These are phyloP conservation scores for Candidula unifasciata DNA, from an alignment of 2,888 invertebrate genomes.

Conservation along the genomic window DNA sequence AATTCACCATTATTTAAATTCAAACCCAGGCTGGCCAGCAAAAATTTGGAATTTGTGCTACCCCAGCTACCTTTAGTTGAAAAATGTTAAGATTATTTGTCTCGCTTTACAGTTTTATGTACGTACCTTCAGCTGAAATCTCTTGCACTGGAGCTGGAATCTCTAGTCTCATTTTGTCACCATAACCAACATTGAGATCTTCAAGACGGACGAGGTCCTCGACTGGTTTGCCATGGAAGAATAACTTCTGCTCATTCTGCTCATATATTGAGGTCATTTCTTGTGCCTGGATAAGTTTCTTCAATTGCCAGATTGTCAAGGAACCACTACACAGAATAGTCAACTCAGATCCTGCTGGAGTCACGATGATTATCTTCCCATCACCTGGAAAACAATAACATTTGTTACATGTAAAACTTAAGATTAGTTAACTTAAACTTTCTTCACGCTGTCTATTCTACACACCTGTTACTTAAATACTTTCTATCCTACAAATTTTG, in stretches of 20 bases:
- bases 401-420: not conserved
- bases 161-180: constrained; percentile 16
- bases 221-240: constrained; percentile 30
- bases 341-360: constrained; percentile 14
- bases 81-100: no score
- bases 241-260: constrained; percentile 42
- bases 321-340: not conserved
- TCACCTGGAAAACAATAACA: not conserved
- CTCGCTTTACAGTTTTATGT: no score
- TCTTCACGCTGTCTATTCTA: no score
- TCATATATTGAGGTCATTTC: constrained; percentile 34
- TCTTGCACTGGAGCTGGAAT: no score
- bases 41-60: no score
- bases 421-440: no score
- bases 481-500: no score
- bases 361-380: constrained; percentile 5
- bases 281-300: constrained; percentile 35
- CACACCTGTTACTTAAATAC: no score
- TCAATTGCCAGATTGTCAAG: constrained; percentile 47
- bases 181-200: not conserved
- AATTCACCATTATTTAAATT: no score
- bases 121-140: no score
- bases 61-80: no score
- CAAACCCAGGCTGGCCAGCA: no score
- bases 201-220: constrained; percentile 24